Base-by-base conservation (phyloP, 2,888 invertebrate genomes). In the Alloscopus bannaensis region DNA sequence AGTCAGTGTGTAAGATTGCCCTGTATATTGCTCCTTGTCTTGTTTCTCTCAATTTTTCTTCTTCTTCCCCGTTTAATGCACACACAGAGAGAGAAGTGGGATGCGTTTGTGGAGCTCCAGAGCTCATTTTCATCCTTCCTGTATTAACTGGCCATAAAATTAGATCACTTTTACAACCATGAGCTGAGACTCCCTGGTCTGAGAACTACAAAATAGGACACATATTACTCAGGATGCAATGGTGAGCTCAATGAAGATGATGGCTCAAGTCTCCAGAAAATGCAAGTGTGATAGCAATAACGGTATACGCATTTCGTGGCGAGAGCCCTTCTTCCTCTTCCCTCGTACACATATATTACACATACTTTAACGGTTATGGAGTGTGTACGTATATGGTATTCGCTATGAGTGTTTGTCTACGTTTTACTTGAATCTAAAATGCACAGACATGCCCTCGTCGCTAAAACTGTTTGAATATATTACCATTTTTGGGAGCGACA, bases 61-160 rank as follows among this genome's bases (percentile, higher is more conserved):
- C 60, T 71, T 69, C 66, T 66, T 59, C 62, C 60, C 52, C 31
- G 18, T 31, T 20, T 57, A 62, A 28, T 57, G 66, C 55, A 13
- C 47, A n/a, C 4, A 52, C 4, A 52, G 13, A 36, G 6, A 36
- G 6, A 36, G 6, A 36, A 6, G 36, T 36, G 13, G 36, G 13
- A 6, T 50, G 18, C n/a, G 55, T 55, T 11, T 26, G 28, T 55
- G 36, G 8, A 55, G 3, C 18, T 47, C 78, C 65, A 64, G 62
- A 79, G 71, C 80, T 83, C 83, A 83, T 83, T 83, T 80, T 75
- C 76, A 80, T 81, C 60, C 70, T 75, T 79, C 75, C 73, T 75
- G 81, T 72, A 84, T 84, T 84, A 82, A 84, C 82, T 82, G 84
- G 82, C 78, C 80, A 84, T 84, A 84, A 84, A 84, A 84, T 84